Percentiles rank a stretch among this genome's conserved stretches.
Conservation (phyloP, 2,888 invertebrate species). For the Subacronicta megacephala region DNA sequence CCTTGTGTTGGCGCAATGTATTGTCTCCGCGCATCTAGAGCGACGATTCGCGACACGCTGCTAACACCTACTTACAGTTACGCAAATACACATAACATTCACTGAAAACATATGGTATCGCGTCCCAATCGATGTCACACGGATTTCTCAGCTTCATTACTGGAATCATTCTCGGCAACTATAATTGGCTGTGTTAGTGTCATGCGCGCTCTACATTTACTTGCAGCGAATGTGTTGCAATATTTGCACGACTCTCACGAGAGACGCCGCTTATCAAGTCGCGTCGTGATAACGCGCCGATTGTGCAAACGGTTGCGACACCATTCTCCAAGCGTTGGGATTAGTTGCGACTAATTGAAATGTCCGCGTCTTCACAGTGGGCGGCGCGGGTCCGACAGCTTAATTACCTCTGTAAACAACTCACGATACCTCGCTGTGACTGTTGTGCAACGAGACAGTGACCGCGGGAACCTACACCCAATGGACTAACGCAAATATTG, state of each 20-base stretch:
- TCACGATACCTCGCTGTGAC: conserved; percentile 62
- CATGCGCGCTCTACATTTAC: conserved; percentile 59
- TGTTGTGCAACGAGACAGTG: conserved; percentile 71
- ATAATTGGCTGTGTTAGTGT: conserved; percentile 53
- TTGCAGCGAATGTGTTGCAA: conserved; percentile 60
- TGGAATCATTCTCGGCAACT: conserved; percentile 34
- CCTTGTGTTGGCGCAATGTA: conserved; percentile 63
- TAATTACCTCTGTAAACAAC: conserved; percentile 76
- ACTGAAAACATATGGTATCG: conserved; percentile 55
- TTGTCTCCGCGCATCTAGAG: conserved; percentile 80
- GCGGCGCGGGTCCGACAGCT: conserved; percentile 69
- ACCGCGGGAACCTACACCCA: conserved; percentile 69
- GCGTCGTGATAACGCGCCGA: conserved; percentile 63
- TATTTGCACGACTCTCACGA: conserved; percentile 64
- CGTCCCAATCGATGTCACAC: conserved; percentile 56
- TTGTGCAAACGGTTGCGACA: conserved; percentile 67
- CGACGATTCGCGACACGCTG: conserved; percentile 70
- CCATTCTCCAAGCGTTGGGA: conserved; percentile 57
- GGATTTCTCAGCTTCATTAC: conserved; percentile 54
- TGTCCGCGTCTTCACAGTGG: conserved; percentile 71
- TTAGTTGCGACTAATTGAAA: conserved; percentile 77
- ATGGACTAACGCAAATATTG: conserved; percentile 58
- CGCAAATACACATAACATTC: conserved; percentile 64
- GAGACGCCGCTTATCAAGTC: conserved; percentile 61
- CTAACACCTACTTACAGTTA: conserved; percentile 68